phyloP scores from a whole-genome alignment of 2,888 invertebrate genomes.

The Pseudoips prasinana region DNA sequence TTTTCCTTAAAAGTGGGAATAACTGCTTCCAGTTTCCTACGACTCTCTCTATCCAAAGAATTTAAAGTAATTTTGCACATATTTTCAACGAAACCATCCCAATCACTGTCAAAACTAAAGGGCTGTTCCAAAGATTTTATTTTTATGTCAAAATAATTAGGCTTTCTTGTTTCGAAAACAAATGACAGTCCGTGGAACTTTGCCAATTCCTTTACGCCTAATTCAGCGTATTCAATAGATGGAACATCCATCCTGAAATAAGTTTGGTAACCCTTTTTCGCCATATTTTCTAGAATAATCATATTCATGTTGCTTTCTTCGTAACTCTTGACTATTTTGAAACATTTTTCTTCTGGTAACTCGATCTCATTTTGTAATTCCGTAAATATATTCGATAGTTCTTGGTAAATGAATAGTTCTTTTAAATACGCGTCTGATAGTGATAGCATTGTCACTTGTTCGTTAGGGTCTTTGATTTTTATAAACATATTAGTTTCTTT shows the following conservation, averaged over 20 bases:
- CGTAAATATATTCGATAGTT: conserved; percentile 30
- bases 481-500: conserved; percentile 45
- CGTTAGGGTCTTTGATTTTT: conserved; percentile 35
- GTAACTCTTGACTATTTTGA: conserved; percentile 26
- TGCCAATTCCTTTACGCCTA: conserved; percentile 43
- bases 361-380: conserved; percentile 31
- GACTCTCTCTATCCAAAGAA: conserved; percentile 29
- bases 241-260: conserved; percentile 39
- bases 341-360: conserved; percentile 25
- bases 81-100: conserved; percentile 28
- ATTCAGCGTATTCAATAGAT: conserved; percentile 39
- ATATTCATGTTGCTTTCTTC: conserved; percentile 23
- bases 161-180: conserved; percentile 37
- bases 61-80: conserved; percentile 23
- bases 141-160: conserved; percentile 42
- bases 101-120: conserved; percentile 25
- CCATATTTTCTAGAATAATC: conserved; percentile 38
- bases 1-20: conserved; percentile 26
- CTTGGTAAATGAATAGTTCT: conserved; percentile 40
- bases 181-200: conserved; percentile 51
- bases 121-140: conserved; percentile 28
- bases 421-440: conserved; percentile 31
- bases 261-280: conserved; percentile 37
- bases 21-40: conserved; percentile 25
- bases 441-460: conserved; percentile 24